These are phyloP conservation scores for Alsophila aescularia DNA, from an alignment of 2,888 invertebrate genomes.

Conservation along the genomic window DNA sequence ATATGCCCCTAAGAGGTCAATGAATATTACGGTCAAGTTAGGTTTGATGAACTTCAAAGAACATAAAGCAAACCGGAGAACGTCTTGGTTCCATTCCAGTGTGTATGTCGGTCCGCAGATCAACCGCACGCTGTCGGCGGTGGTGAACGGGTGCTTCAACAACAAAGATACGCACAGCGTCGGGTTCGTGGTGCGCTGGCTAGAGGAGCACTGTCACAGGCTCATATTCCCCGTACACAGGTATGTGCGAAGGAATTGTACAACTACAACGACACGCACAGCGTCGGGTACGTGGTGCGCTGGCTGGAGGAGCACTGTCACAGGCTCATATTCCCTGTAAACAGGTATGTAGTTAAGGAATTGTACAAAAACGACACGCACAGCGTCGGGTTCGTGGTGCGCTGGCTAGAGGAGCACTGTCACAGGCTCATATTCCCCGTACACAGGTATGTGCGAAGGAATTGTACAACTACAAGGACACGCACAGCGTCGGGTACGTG, in stretches of 20 bases:
- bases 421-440: conserved; percentile 90
- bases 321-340: conserved; percentile 89
- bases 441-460: conserved; percentile 87
- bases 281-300: too few species aligned
- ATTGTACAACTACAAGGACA: conserved; percentile 90
- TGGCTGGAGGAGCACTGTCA: too few species aligned
- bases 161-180: conserved; percentile 89
- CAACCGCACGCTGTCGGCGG: conserved; percentile 88
- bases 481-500: conserved; percentile 90
- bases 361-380: conserved; percentile 89
- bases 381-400: conserved; percentile 90
- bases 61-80: too few species aligned
- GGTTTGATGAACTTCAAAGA: too few species aligned
- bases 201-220: conserved; percentile 90
- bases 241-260: too few species aligned
- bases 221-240: conserved; percentile 91
- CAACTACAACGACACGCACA: conserved; percentile 90
- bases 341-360: conserved; percentile 85
- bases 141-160: conserved; percentile 92
- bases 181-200: conserved; percentile 92
- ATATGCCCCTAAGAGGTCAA: too few species aligned
- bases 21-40: too few species aligned
- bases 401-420: conserved; percentile 92
- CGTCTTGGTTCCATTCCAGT: too few species aligned
- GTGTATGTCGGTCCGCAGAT: conserved; percentile 66